phyloP scores from a whole-genome alignment of 2,113 vertebrate species.

The Mesoclemmys tuberculata region DNA sequence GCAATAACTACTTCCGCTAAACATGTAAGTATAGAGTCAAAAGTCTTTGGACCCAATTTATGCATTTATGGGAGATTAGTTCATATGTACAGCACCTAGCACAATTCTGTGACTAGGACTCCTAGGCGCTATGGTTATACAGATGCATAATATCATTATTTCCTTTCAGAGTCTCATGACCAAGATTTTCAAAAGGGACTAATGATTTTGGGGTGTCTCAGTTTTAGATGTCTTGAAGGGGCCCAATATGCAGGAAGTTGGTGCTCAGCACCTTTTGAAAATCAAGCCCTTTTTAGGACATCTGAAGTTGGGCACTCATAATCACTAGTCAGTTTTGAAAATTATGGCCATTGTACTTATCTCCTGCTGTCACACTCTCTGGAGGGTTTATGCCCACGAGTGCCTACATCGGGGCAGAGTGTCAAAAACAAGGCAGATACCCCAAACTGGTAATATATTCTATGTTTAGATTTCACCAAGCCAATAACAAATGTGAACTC shows the following conservation, averaged over 20 bases:
- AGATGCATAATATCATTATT: not conserved
- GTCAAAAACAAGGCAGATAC: not conserved
- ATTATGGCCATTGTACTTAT: not conserved
- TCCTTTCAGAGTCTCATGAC: not conserved
- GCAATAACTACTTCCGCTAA: not conserved
- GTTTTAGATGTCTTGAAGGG: not conserved
- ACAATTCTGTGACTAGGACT: not conserved
- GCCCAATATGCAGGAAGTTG: fast-evolving
- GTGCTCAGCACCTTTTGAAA: not conserved
- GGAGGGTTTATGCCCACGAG: not conserved
- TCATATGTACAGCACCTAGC: not conserved
- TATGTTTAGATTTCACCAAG: not conserved
- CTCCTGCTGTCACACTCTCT: not conserved
- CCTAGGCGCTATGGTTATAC: not conserved
- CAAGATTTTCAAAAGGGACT: not conserved
- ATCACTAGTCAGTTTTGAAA: not conserved
- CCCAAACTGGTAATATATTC: not conserved
- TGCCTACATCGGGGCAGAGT: not conserved
- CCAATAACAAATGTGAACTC: not conserved
- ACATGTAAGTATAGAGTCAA: not conserved
- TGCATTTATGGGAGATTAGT: not conserved
- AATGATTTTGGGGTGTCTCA: not conserved
- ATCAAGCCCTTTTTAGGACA: not conserved
- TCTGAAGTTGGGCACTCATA: fast-evolving
- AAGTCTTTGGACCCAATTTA: not conserved